Percentiles rank a stretch among this genome's conserved stretches.
Conservation (phyloP, 2,113 vertebrate genomes). For the Corvus hawaiiensis region DNA sequence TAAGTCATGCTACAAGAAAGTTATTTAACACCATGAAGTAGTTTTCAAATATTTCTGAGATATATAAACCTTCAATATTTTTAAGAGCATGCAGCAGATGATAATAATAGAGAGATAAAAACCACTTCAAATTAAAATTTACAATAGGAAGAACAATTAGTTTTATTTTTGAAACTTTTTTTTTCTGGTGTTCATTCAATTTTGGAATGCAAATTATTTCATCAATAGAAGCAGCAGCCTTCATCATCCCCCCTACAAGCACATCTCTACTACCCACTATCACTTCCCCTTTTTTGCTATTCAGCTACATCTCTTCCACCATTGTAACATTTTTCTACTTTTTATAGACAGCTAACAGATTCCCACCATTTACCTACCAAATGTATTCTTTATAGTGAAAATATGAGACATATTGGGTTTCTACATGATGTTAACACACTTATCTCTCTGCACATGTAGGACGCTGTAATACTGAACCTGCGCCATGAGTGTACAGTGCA, state of each 20-base stretch:
- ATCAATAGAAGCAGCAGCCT: background rate
- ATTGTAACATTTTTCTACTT: background rate
- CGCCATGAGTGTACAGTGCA: background rate
- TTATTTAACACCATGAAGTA: background rate
- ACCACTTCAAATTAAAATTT: background rate
- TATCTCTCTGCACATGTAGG: background rate
- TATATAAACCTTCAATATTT: background rate
- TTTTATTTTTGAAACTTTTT: background rate
- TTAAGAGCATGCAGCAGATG: background rate
- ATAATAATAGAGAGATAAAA: background rate
- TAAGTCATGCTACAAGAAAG: background rate
- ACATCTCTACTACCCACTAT: background rate
- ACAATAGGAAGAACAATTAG: background rate
- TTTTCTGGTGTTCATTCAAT: background rate
- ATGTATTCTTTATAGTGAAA: background rate
- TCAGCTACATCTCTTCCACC: background rate
- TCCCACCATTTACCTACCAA: background rate
- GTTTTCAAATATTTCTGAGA: background rate
- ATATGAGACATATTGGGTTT: background rate
- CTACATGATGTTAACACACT: background rate
- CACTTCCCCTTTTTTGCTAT: background rate
- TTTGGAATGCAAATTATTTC: background rate
- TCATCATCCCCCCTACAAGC: background rate
- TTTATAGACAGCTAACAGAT: background rate
- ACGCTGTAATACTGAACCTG: background rate